Percentiles rank a stretch among this genome's conserved stretches.
phyloP scores from a whole-genome alignment of 92 coral and sea anemone species.

The Palythoa caribaeorum region DNA sequence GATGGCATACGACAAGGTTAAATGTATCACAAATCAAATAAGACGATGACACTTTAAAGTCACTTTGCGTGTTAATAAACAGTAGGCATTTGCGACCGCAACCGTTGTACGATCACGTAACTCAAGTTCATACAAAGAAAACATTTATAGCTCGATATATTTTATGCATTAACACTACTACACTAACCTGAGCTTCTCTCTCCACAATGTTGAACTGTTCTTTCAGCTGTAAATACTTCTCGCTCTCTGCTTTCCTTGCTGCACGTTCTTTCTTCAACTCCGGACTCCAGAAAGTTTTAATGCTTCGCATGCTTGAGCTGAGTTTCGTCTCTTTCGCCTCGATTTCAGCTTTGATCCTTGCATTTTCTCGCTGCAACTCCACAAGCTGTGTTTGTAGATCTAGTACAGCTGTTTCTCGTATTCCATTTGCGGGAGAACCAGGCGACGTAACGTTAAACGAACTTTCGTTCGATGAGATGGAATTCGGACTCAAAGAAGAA shows the following conservation, averaged over 20 bases:
- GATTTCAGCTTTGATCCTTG: constrained; percentile 87
- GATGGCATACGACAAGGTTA: constrained; percentile 32
- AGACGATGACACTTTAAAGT: constrained; percentile 31
- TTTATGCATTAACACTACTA: neutral
- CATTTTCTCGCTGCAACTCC: constrained; percentile 88
- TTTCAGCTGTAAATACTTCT: constrained; percentile 78
- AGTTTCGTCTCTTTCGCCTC: constrained; percentile 96
- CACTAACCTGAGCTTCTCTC: constrained; percentile 91
- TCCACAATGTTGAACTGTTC: constrained; percentile 92
- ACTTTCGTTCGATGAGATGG: constrained; percentile 44
- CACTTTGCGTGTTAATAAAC: constrained; percentile 15
- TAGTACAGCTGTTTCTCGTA: constrained; percentile 50
- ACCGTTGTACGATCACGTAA: neutral
- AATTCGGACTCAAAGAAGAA: constrained; percentile 59
- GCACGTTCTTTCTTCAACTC: constrained; percentile 98
- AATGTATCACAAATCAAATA: constrained; percentile 38
- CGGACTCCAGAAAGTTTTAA: constrained; percentile 99
- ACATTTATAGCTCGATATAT: neutral
- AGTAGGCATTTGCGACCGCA: neutral
- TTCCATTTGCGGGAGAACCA: constrained; percentile 19
- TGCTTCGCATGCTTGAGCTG: constrained; percentile 97
- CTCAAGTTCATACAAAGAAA: neutral
- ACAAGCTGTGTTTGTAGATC: constrained; percentile 71
- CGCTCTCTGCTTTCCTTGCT: constrained; percentile 89
- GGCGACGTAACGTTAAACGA: constrained; percentile 19